phyloP scores from a whole-genome alignment of 37 sponge, comb jelly and placozoan species.

The Crambe crambe region DNA sequence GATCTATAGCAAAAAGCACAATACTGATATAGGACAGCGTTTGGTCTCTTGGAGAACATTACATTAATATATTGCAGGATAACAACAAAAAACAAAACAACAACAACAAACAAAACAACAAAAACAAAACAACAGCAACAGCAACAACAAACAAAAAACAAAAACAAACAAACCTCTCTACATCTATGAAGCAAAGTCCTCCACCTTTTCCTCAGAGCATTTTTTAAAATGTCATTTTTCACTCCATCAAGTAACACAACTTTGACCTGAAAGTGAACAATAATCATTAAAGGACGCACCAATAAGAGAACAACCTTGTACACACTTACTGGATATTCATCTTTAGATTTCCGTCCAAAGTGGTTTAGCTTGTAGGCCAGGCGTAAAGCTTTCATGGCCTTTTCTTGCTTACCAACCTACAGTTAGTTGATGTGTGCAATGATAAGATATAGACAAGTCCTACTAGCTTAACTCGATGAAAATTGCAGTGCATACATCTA shows the following conservation, averaged over 20 bases:
- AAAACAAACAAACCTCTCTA: background rate
- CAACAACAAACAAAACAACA: too few species aligned
- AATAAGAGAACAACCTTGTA: background rate
- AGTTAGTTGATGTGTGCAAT: background rate
- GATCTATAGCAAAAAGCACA: constrained; percentile 6
- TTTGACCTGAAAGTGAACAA: constrained; percentile 3
- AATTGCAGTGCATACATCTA: too few species aligned
- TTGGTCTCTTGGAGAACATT: too few species aligned
- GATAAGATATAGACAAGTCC: too few species aligned
- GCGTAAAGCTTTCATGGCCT: constrained; percentile 36
- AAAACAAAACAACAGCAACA: too few species aligned
- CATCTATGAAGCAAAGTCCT: background rate
- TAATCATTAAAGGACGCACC: background rate
- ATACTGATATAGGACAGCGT: background rate
- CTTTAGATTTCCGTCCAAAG: background rate
- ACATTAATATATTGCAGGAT: too few species aligned
- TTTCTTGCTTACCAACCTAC: constrained; percentile 40
- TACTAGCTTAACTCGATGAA: too few species aligned
- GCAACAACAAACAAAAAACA: background rate
- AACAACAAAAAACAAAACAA: too few species aligned
- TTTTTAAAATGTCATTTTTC: background rate
- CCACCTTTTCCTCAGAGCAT: background rate
- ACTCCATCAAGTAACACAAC: background rate
- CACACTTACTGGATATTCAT: constrained; percentile 29
- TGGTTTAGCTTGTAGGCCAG: constrained; percentile 35